Evolutionary conservation across 2,888 invertebrate species (phyloP).

Genomic region (Atrina japonica): DNA sequence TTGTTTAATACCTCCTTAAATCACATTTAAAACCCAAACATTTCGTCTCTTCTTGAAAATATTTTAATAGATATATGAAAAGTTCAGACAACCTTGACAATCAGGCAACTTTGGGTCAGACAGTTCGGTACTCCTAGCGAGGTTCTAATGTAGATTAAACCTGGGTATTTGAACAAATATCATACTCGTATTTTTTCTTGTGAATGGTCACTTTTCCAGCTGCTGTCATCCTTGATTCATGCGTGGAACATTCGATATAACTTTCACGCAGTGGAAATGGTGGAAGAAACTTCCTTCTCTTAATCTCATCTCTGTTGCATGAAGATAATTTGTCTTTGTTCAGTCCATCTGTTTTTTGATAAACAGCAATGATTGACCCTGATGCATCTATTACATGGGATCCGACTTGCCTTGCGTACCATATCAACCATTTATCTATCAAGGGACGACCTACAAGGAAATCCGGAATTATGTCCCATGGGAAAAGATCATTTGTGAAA

Average conservation of each 20-base stretch:
- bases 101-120: no score
- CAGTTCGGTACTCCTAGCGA: no score
- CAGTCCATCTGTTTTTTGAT: conserved; percentile 30
- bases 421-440: conserved; percentile 36
- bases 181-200: conserved; percentile 20
- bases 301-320: conserved; percentile 37
- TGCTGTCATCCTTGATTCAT: conserved; percentile 25
- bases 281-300: conserved; percentile 21
- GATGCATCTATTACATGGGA: conserved; percentile 31
- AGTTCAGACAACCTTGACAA: no score
- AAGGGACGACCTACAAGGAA: conserved; percentile 33
- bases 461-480: conserved; percentile 39
- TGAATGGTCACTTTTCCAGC: conserved; percentile 25
- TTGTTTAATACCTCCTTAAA: no score
- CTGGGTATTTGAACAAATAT: conserved; percentile 20
- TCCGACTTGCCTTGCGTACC: conserved; percentile 31
- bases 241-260: conserved; percentile 33
- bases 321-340: conserved; percentile 24
- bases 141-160: no score
- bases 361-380: conserved; percentile 25
- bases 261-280: conserved; percentile 22
- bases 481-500: conserved; percentile 36
- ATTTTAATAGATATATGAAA: no score
- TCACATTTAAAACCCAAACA: no score
- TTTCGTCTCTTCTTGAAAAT: no score